Evolutionary conservation across 1,140 invertebrate genomes (phyloP), one percentile per base, ranked within the genome.

Genomic region (Pachypeltis micranthus): DNA sequence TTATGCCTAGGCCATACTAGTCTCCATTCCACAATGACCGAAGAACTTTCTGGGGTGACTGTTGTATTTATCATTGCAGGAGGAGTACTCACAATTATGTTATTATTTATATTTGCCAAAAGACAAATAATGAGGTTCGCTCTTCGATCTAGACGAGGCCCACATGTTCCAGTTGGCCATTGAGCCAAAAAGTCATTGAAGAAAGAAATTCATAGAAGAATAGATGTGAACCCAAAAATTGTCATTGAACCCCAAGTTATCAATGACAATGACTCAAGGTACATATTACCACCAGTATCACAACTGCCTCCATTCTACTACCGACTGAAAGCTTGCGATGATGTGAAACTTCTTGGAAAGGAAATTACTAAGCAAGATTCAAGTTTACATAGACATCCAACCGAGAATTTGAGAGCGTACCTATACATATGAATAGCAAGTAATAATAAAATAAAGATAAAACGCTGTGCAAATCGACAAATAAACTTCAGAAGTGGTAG

Each of bases 81-180:
- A 60, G 86, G 87, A 51, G 84, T 89, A 29, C 76, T 94, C 70
- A 88, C 88, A 1, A 87, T 90, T 71, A 79, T 92, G 16, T 79
- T 93, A 65, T 72, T 93, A 16, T 93, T 93, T 70, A 88, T 94
- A 62, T 93, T 95, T 75, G 91, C 90, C 0, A 95, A 95, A 77
- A 80, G 91, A 61, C 91, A 95, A 77, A 95, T 96, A 60, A 90
- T 90, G 80, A 79, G 92, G 69, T 94, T 94, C 76, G 84, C 90
- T 10, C 71, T 95, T 51, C 78, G 91, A 67, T 91, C 89, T 23
- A 79, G 89, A 55, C 79, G 90, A 69, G 88, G 90, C 0, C 91
- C 91, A 14, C 91, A 95, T 72, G 82, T 88, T 24, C 85, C 87
- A 1, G 86, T 94, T 66, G 91, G 90, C 0, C 81, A 86, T 69